Conservation (phyloP, 2,113 vertebrate species). For the Balaenoptera acutorostrata region DNA sequence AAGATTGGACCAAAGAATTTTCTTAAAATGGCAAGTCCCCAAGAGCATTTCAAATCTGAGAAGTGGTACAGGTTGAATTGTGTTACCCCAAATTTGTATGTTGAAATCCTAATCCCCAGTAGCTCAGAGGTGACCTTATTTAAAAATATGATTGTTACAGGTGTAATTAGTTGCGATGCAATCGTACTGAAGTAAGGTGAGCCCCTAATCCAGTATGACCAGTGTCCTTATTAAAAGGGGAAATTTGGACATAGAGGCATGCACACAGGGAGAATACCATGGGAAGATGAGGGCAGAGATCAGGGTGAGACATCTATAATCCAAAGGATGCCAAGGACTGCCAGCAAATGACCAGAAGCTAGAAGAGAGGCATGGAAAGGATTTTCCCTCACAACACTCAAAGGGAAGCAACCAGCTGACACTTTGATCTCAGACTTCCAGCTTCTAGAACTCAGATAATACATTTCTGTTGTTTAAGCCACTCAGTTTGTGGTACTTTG, state of each 20-base stretch:
- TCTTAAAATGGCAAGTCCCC: not conserved
- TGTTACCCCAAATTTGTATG: not conserved
- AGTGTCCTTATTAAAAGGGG: not conserved
- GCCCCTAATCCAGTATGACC: not conserved
- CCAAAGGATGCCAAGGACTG: not conserved
- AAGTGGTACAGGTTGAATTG: not conserved
- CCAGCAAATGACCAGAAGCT: not conserved
- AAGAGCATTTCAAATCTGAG: not conserved
- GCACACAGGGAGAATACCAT: not conserved
- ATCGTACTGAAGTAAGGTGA: not conserved
- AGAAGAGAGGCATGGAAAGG: not conserved
- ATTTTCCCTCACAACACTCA: not conserved
- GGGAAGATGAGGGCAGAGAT: not conserved
- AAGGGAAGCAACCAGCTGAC: not conserved
- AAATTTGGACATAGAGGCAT: not conserved
- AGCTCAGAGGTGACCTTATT: not conserved
- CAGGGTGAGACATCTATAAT: not conserved
- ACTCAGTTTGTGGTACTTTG: not conserved
- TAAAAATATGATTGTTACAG: not conserved
- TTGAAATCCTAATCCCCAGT: not conserved
- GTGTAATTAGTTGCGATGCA: not conserved
- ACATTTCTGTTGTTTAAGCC: not conserved
- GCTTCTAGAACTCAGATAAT: not conserved
- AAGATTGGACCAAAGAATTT: not conserved
- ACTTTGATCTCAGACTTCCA: not conserved